Evolutionary conservation across 2,888 invertebrate genomes (phyloP).

Genomic region (Himalopsyche anomala): DNA sequence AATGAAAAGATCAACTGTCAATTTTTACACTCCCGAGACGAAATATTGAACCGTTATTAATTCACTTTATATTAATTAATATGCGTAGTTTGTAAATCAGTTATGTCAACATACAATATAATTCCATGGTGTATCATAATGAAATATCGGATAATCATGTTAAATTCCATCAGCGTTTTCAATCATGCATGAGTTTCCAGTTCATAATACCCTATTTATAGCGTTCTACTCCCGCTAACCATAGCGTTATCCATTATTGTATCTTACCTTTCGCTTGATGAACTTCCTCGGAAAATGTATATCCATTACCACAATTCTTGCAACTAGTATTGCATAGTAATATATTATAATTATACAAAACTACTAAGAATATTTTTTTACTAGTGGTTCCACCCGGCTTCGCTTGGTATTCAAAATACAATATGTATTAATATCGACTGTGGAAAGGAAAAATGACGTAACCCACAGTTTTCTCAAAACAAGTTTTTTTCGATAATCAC

Average conservation of each 20-base stretch:
- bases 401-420: too few relatives aligned
- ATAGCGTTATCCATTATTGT: not conserved
- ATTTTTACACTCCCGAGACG: too few relatives aligned
- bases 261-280: not conserved
- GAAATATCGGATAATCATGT: conserved; percentile 28
- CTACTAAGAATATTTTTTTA: too few relatives aligned
- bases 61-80: not conserved
- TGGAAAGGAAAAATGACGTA: too few relatives aligned
- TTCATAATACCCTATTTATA: conserved; percentile 39
- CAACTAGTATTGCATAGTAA: not conserved
- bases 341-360: too few relatives aligned
- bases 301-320: conserved; percentile 15
- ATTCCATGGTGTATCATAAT: not conserved
- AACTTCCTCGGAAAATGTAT: conserved; percentile 28
- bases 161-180: conserved; percentile 16
- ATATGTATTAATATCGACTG: too few relatives aligned
- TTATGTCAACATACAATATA: not conserved
- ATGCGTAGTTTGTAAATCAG: not conserved
- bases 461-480: too few relatives aligned
- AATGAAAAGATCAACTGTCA: too few relatives aligned
- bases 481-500: too few relatives aligned
- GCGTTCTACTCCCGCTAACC: not conserved
- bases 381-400: too few relatives aligned
- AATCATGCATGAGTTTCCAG: conserved; percentile 24
- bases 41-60: not conserved